A percentile compares a stretch with the other conserved stretches of the same genome.
Evolutionary conservation across 2,797 vertebrate genomes (phyloP).

Genomic region (Psittacula derbiana): DNA sequence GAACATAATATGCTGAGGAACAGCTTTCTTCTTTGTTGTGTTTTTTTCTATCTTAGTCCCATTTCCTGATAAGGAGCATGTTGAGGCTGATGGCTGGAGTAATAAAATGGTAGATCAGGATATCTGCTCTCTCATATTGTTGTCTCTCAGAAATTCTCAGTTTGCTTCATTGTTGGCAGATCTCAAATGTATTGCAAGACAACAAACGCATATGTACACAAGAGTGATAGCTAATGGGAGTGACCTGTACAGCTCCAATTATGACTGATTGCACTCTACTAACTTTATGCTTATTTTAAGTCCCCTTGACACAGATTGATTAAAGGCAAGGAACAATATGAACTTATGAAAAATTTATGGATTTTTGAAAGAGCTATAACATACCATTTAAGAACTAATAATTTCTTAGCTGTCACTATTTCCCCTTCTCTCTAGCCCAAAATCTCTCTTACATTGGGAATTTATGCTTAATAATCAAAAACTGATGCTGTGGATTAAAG

Average conservation of each 20-base stretch:
- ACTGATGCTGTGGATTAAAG: slow-evolving; percentile 72
- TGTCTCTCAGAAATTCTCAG: background rate
- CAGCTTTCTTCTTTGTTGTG: background rate
- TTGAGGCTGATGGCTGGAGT: background rate
- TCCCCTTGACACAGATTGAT: slow-evolving; percentile 67
- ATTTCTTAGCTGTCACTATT: slow-evolving; percentile 59
- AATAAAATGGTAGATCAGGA: background rate
- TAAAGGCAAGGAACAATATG: slow-evolving; percentile 57
- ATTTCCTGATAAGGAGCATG: background rate
- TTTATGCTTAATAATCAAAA: slow-evolving; percentile 76
- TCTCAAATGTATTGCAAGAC: background rate
- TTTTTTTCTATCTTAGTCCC: background rate
- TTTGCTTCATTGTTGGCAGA: background rate
- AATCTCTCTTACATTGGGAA: slow-evolving; percentile 53
- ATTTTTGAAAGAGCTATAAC: slow-evolving; percentile 69
- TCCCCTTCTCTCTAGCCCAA: background rate
- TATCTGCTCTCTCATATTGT: background rate
- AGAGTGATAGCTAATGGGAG: background rate
- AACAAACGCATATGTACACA: background rate
- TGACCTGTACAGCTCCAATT: slow-evolving; percentile 19
- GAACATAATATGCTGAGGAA: background rate
- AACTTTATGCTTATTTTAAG: slow-evolving; percentile 66
- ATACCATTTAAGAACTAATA: slow-evolving; percentile 65
- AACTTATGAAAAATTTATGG: slow-evolving; percentile 71
- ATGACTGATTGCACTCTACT: slow-evolving; percentile 61